These are phyloP conservation scores for Drosophila buzzatii DNA, from an alignment of 2,888 invertebrate genomes.

Conservation along the genomic window DNA sequence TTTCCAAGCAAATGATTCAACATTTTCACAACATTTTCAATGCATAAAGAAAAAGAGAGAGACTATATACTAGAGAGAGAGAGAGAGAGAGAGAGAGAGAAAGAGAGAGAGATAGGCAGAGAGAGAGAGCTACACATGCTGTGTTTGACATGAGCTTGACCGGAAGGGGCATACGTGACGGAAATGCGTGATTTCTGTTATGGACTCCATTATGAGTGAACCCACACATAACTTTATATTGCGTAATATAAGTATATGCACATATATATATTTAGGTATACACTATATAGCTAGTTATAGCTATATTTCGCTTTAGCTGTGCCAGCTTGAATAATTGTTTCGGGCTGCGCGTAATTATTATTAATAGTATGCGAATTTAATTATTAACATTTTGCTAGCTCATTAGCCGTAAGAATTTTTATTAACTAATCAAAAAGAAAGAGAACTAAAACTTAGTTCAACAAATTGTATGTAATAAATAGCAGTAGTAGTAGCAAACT, in stretches of 20 bases:
- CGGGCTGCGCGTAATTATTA: conserved; percentile 30
- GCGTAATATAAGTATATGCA: not conserved
- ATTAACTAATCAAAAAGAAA: conserved; percentile 16
- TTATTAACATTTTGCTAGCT: conserved; percentile 25
- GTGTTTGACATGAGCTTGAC: conserved; percentile 73
- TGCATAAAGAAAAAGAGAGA: not conserved
- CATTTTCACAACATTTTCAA: conserved; percentile 49
- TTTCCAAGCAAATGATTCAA: conserved; percentile 78
- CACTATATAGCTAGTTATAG: not conserved
- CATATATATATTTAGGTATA: not conserved
- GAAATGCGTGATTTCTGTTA: conserved; percentile 82
- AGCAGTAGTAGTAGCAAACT: not conserved
- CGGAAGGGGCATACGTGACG: conserved; percentile 81
- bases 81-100: not conserved
- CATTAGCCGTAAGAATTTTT: conserved; percentile 14
- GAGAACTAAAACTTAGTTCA: not conserved
- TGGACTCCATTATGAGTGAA: conserved; percentile 46
- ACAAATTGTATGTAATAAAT: conserved; percentile 14
- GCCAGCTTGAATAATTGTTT: conserved; percentile 39
- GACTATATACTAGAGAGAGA: not conserved
- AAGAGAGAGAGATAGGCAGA: too few species aligned
- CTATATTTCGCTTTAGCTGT: conserved; percentile 4
- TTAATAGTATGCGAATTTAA: conserved; percentile 37
- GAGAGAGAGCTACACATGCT: conserved; percentile 63
- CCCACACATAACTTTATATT: not conserved